A percentile compares a stretch with the other conserved stretches of the same genome.
Conservation (phyloP, 2,888 invertebrate species). For the Busseola fusca region DNA sequence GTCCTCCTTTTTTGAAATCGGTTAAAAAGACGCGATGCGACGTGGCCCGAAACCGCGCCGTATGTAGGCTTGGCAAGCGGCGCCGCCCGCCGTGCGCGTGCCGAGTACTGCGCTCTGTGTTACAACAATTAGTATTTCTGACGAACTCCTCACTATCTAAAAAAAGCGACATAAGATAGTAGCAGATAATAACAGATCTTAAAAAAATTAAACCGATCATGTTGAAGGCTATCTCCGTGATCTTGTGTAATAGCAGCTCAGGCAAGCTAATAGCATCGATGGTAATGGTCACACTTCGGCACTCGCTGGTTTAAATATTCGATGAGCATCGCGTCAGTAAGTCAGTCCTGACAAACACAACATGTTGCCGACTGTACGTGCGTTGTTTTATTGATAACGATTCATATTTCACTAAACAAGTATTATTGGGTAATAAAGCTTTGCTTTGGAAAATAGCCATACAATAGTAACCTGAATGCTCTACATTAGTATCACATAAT, state of each 20-base stretch:
- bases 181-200: neutral
- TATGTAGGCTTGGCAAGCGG: neutral
- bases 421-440: neutral
- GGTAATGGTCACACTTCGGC: neutral
- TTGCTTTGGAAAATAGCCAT: neutral
- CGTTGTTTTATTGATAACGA: neutral
- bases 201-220: neutral
- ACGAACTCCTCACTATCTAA: neutral
- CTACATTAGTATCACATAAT: neutral
- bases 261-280: conserved; percentile 1
- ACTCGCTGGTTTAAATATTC: conserved; percentile 3
- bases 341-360: conserved; percentile 7
- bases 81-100: too few relatives aligned
- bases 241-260: neutral
- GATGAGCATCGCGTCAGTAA: conserved; percentile 7
- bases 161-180: neutral
- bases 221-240: neutral
- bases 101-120: neutral
- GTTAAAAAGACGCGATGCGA: neutral
- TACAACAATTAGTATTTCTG: neutral
- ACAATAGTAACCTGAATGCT: neutral
- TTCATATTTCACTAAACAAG: conserved; percentile 12
- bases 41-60: neutral
- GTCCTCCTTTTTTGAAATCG: too few relatives aligned
- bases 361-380: neutral